Evolutionary conservation across 2,888 invertebrate genomes (phyloP).

Genomic region (Eledona agricola): DNA sequence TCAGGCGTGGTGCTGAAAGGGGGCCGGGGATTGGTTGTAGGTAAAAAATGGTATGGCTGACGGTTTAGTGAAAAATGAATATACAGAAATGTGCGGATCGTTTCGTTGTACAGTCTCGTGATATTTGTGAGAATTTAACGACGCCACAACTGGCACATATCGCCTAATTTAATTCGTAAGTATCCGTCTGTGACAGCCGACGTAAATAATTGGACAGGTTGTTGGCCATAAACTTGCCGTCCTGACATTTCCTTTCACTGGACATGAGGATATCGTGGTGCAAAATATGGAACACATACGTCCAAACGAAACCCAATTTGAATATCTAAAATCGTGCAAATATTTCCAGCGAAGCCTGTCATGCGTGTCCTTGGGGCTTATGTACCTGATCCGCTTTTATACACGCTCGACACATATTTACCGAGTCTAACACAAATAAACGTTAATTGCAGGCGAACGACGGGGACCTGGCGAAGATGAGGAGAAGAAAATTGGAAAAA

Average conservation of each 20-base stretch:
- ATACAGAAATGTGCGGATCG: constrained; percentile 50
- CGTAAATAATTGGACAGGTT: constrained; percentile 50
- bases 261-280: constrained; percentile 40
- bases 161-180: constrained; percentile 1
- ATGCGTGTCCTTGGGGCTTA: constrained; percentile 13
- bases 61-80: constrained; percentile 48
- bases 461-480: constrained; percentile 31
- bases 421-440: constrained; percentile 18
- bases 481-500: constrained; percentile 29
- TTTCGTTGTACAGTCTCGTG: constrained; percentile 19
- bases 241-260: constrained; percentile 58
- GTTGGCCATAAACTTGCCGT: constrained; percentile 58
- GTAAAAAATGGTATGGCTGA: constrained; percentile 62
- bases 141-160: too few species aligned
- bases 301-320: not conserved
- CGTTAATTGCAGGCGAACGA: constrained; percentile 22
- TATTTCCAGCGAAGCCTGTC: constrained; percentile 1
- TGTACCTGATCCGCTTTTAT: constrained; percentile 7
- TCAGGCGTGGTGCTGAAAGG: constrained; percentile 55
- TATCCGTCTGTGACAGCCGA: constrained; percentile 6
- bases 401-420: constrained; percentile 21
- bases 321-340: constrained; percentile 1
- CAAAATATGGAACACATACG: constrained; percentile 41
- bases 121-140: constrained; percentile 4
- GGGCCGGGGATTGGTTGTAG: constrained; percentile 53